Conservation (phyloP, 2,113 vertebrate species). For the Cinclus mexicanus region DNA sequence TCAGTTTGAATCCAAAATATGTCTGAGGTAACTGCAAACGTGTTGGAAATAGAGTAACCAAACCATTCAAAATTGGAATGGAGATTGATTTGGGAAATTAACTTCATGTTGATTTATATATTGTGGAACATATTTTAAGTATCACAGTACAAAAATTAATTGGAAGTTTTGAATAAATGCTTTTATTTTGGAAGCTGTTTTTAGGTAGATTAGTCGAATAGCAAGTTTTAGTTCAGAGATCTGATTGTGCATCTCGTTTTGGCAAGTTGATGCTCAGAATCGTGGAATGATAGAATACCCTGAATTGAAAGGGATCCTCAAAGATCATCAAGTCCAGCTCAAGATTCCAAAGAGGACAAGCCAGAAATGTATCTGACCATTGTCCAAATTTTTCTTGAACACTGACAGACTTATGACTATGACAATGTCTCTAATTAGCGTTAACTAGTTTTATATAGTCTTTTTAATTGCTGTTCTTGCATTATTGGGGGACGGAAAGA, state of each 20-base stretch:
- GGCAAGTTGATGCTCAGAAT: not conserved
- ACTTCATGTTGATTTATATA: not conserved
- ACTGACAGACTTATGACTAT: not conserved
- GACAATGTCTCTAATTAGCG: not conserved
- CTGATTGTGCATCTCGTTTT: fast-evolving
- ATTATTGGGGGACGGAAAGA: not conserved
- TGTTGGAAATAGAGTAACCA: not conserved
- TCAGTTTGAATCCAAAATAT: not conserved
- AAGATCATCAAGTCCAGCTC: not conserved
- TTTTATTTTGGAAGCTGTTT: not conserved
- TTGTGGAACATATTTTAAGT: not conserved
- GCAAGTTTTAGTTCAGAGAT: not conserved
- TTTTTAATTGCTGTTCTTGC: not conserved
- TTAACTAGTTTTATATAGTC: not conserved
- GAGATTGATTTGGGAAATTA: not conserved
- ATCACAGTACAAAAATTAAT: not conserved
- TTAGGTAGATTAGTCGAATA: not conserved
- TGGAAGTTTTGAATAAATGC: not conserved
- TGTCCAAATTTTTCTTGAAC: not conserved
- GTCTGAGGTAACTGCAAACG: not conserved
- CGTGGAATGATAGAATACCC: not conserved
- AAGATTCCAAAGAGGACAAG: not conserved
- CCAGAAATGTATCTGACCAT: fast-evolving
- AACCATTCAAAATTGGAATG: not conserved
- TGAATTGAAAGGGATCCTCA: not conserved